Percentiles rank a stretch among this genome's conserved stretches.
Evolutionary conservation across 2,888 invertebrate species (phyloP).

Genomic region (Diarsia mendica): DNA sequence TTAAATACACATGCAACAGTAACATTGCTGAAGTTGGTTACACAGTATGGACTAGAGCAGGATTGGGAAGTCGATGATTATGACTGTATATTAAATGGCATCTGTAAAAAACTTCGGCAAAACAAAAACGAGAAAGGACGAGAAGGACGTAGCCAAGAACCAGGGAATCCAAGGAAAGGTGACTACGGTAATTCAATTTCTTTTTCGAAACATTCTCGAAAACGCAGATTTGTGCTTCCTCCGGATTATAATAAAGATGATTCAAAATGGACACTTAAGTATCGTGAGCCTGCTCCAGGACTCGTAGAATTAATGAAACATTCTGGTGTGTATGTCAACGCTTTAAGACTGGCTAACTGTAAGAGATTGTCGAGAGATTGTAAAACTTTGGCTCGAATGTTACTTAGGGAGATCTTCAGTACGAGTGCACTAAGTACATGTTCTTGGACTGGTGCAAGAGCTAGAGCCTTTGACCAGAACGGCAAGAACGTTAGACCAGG

Average conservation of each 20-base stretch:
- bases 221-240: not conserved
- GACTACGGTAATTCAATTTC: not conserved
- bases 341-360: not conserved
- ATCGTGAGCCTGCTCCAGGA: not conserved
- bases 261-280: conserved; percentile 25
- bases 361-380: not conserved
- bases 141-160: not conserved
- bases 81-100: not conserved
- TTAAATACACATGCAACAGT: not conserved
- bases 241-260: not conserved
- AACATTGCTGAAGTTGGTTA: conserved; percentile 3
- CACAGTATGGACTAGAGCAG: not conserved
- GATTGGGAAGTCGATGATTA: not conserved
- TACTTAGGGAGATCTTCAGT: conserved; percentile 6
- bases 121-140: not conserved
- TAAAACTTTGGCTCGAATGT: conserved; percentile 6
- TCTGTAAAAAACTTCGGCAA: not conserved
- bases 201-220: not conserved
- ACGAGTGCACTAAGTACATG: conserved; percentile 11
- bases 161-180: too few species aligned
- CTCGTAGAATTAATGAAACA: conserved; percentile 18
- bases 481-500: not conserved
- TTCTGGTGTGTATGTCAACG: conserved; percentile 18
- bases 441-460: not conserved
- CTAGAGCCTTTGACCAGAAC: not conserved